phyloP scores from a whole-genome alignment of 2,113 vertebrate genomes.

The pig (Sus scrofa) region T2T-Sscrofa CM000829.6:53089501-53090000 shows the following conservation, averaged over 20 bases:
- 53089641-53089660: background rate
- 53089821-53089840: constrained; percentile 1
- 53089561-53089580: background rate
- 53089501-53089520: background rate
- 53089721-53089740: background rate
- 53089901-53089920: constrained; percentile 36
- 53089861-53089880: background rate
- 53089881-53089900: background rate
- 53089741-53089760: background rate
- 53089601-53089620: background rate
- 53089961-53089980: background rate
- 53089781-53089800: constrained; percentile 11
- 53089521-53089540: background rate
- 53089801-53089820: background rate
- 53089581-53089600: background rate
- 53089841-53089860: background rate
- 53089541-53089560: background rate
- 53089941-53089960: background rate
- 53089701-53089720: background rate
- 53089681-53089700: background rate
- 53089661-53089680: background rate
- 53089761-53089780: background rate
- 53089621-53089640: background rate
- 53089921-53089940: background rate
- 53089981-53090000: background rate